phyloP scores from a whole-genome alignment of 2,888 invertebrate species.

The Daptonema setosum region DNA sequence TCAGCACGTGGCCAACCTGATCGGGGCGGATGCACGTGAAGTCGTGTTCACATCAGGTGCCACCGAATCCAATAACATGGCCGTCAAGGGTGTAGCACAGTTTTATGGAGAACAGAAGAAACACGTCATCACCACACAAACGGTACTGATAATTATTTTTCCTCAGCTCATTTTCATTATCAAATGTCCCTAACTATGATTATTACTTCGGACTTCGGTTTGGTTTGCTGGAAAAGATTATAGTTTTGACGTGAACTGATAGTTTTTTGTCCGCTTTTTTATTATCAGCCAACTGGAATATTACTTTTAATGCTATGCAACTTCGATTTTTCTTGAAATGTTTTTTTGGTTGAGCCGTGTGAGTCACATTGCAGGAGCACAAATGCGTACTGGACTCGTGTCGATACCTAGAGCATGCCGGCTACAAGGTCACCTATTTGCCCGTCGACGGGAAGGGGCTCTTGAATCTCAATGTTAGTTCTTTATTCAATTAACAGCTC shows the following conservation, averaged over 20 bases:
- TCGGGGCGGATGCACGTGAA: conserved; percentile 84
- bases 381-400: conserved; percentile 97
- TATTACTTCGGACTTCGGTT: too few relatives aligned
- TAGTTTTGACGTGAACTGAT: too few relatives aligned
- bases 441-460: conserved; percentile 63
- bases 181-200: background rate
- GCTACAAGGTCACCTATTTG: conserved; percentile 78
- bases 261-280: too few relatives aligned
- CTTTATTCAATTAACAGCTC: background rate
- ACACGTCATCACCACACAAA: conserved; percentile 88
- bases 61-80: conserved; percentile 92
- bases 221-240: too few relatives aligned
- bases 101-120: conserved; percentile 81
- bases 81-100: conserved; percentile 75
- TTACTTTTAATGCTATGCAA: background rate
- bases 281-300: too few relatives aligned
- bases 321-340: background rate
- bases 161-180: background rate
- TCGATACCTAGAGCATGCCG: conserved; percentile 74
- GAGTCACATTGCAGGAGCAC: conserved; percentile 78
- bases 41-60: conserved; percentile 96
- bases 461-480: conserved; percentile 45
- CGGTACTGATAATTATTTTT: conserved; percentile 38
- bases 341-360: background rate
- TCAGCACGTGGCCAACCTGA: conserved; percentile 60